Base-by-base conservation (phyloP, 1,140 invertebrate species). In the Anoplophora glabripennis region DNA sequence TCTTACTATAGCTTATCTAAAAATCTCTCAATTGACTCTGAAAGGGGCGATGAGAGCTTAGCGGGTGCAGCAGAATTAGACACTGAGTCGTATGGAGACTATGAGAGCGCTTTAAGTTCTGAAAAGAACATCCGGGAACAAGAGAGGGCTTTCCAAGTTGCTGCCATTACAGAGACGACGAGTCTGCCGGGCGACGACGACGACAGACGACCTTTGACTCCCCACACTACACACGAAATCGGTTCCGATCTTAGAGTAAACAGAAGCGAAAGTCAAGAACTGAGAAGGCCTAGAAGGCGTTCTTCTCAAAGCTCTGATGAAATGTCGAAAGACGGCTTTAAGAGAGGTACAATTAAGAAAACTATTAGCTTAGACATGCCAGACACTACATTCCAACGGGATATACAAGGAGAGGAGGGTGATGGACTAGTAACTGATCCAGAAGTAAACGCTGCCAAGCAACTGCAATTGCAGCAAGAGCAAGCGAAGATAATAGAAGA, bases 61-160 rank as follows among this genome's bases (percentile, higher is more conserved):
- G 78, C 75, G 0, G 67, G 66, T 10, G 75, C 73, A 7, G 73
- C 67, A 0, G 74, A 75, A 11, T 59, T 78, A 4, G 77, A 80
- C 48, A 75, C 68, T 18, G 68, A 77, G 61, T 74, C 71, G 0
- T 74, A 78, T 47, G 68, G 75, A 8, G 78, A 83, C 57, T 86
- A 81, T 73, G 83, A 80, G 36, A 85, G 84, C 70, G 84, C 83
- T 0, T 76, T 78, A 59, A 82, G 81, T 74, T 83, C 80, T 5
- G 77, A 72, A 8, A 79, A 78, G 42, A 71, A 51, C 69, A 70
- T 54, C 73, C 71, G 67, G 69, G 67, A 53, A 65, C 73, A 64
- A 45, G 75, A 61, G 17, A 75, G 45, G 21, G 72, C 72, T 7
- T 73, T 74, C 42, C 74, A 76, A 40, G 70, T 75, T 62, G 65